Base-by-base conservation (phyloP, 2,797 vertebrate genomes). In the Oceanodroma leucorhoa region DNA sequence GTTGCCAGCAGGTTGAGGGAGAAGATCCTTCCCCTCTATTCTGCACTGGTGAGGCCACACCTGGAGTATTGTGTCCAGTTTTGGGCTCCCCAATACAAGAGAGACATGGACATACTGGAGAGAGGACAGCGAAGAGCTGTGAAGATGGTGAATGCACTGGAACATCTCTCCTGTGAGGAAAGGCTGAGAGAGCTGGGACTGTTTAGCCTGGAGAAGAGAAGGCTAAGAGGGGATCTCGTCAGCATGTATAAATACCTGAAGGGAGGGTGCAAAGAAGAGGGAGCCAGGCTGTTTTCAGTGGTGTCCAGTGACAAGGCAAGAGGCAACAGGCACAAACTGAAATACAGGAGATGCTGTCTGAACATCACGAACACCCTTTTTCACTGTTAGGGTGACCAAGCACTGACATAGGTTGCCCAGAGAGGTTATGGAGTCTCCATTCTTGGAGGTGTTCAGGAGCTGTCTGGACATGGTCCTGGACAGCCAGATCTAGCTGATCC, bases 121-220 rank as follows among this genome's bases (percentile, higher is more conserved):
- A n/a, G 9, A 45, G 38, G 14, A 8, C 20, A 45, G n/a, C 0
- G 0, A 29, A 58, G 23, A 38, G 24, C 10, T 8, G 6, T 8
- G 20, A 45, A 60, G n/a, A 10, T 41, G 30, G 1, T 79, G 43
- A 46, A 69, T 4, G 22, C 30, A 36, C 5, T 65, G 60, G 43
- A 80, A 38, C 23, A 20, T 27, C 26, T 54, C 23, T 65, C 2
- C 14, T 65, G 1, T 11, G 23, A 66, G 22, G 27, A 50, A 29
- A 36, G 51, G 14, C 51, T 50, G 30, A 46, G 32, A 75, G n/a
- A 81, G 13, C 58, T 62, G 48, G 48, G 14, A 14, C 48, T 62
- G 18, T 50, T 58, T 2, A 4, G 13, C 15, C 9, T 65, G 64
- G 38, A 60, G n/a, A 36, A 64, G 6, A 29, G 9, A 43, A 60